Base-by-base conservation (phyloP, 1,140 invertebrate species). In the Psilanteris sp. region DNA sequence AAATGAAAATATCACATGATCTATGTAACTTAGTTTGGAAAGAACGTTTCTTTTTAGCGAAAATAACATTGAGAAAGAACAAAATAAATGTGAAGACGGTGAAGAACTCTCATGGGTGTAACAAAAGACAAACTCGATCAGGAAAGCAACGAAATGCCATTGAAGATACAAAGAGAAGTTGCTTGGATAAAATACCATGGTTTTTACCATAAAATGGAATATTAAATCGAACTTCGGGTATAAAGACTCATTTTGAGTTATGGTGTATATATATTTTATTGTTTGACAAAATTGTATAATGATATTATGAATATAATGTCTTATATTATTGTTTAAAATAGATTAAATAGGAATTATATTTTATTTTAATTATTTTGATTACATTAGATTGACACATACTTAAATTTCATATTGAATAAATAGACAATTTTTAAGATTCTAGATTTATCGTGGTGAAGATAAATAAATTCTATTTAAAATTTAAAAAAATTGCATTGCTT, bases 91-190 rank as follows among this genome's bases (percentile, higher is more conserved):
- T 18, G 61, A 55, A 55, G 57, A 67, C 46, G 37, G 27, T 10
- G 24, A 24, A 57, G 59, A 73, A 66, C 18, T 66, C 70, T 52
- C 70, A 48, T 36, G 59, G 52, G 68, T 55, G 43, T 64, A 62
- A 68, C 71, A 67, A 75, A 75, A 75, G 71, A 75, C 52, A 75
- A 67, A 75, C 50, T 67, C 55, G 62, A 75, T 75, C 71, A 67
- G 55, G 71, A 62, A 68, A 68, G 61, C 54, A 75, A 50, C 44
- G 31, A 57, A 61, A 70, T 71, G 59, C 57, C 52, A 70, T 71
- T 46, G 64, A 52, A 43, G 29, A 44, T 59, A 59, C 52, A 76
- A 66, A 67, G 61, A 46, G 46, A 70, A 70, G 50, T 46, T 11
- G 73, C 59, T 59, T 39, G 16, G 16, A 16, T n/a, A 67, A 64